Conservation (phyloP, 2,113 vertebrate species). For the Engystomops pustulosus region DNA sequence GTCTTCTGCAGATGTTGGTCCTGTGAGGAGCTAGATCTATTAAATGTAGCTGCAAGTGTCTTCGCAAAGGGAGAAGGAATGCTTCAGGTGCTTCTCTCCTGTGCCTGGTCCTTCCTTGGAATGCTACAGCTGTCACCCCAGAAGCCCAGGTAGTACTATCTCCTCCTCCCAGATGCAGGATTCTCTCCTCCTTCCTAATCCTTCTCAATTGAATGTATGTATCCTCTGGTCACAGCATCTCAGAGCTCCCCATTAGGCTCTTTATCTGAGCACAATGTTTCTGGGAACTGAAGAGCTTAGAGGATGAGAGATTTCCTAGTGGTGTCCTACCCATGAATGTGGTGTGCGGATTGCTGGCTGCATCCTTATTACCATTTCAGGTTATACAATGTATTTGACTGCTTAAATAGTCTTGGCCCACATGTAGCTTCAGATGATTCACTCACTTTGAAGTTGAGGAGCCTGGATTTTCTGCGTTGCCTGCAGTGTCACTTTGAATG, state of each 20-base stretch:
- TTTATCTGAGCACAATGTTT: neutral
- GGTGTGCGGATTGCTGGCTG: neutral
- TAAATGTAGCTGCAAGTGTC: neutral
- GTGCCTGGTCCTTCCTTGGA: neutral
- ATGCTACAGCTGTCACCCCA: neutral
- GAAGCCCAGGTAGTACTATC: constrained; percentile 11
- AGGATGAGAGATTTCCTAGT: neutral
- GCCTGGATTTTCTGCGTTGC: neutral
- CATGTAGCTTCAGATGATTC: neutral
- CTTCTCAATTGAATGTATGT: constrained; percentile 25
- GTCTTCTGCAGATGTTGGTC: neutral
- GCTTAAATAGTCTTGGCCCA: neutral
- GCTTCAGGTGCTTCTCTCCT: neutral
- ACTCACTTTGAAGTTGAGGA: too few species aligned
- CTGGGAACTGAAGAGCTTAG: neutral
- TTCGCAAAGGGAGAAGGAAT: neutral
- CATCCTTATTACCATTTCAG: constrained; percentile 3
- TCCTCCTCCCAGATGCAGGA: constrained; percentile 37
- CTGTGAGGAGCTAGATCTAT: neutral
- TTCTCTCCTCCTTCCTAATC: constrained; percentile 33
- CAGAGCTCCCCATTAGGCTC: neutral
- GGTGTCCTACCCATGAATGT: neutral
- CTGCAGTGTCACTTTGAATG: neutral
- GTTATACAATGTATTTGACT: neutral
- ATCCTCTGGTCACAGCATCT: constrained; percentile 3